phyloP scores from a whole-genome alignment of 2,113 vertebrate species.

The Pardalotus punctatus region DNA sequence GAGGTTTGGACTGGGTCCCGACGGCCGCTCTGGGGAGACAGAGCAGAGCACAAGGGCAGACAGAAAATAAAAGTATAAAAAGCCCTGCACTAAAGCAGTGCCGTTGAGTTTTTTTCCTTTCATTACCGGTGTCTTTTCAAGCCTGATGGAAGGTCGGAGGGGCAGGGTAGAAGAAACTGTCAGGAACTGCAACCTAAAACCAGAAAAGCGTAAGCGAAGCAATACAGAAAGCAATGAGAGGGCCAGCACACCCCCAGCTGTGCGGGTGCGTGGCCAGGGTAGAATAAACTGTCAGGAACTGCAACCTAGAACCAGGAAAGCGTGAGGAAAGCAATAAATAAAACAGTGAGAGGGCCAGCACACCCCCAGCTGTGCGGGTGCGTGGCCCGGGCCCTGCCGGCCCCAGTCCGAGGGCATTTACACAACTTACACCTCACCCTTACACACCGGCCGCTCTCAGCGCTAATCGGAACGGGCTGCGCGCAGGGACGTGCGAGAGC shows the following conservation, averaged over 20 bases:
- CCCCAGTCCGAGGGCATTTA: accelerated
- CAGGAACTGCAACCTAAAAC: accelerated
- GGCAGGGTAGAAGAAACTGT: not conserved
- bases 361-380: accelerated
- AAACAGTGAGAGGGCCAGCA: accelerated
- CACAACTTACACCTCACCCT: not conserved
- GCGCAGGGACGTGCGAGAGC: too few relatives aligned
- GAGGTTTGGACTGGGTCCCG: accelerated
- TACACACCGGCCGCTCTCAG: too few relatives aligned
- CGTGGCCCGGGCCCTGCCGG: accelerated
- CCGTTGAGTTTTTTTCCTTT: too few relatives aligned
- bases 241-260: accelerated
- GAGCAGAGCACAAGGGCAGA: not conserved
- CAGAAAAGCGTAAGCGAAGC: accelerated
- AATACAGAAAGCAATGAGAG: accelerated
- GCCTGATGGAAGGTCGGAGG: not conserved
- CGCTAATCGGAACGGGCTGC: accelerated
- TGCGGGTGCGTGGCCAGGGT: accelerated
- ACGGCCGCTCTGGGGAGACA: not conserved
- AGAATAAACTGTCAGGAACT: accelerated
- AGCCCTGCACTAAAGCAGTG: accelerated
- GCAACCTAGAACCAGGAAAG: not conserved
- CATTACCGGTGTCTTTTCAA: not conserved
- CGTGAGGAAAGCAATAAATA: accelerated
- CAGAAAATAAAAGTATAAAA: accelerated